phyloP scores from a whole-genome alignment of 37 sponge, comb jelly and placozoan genomes.

The Chondrilla cf. caribensis region DNA sequence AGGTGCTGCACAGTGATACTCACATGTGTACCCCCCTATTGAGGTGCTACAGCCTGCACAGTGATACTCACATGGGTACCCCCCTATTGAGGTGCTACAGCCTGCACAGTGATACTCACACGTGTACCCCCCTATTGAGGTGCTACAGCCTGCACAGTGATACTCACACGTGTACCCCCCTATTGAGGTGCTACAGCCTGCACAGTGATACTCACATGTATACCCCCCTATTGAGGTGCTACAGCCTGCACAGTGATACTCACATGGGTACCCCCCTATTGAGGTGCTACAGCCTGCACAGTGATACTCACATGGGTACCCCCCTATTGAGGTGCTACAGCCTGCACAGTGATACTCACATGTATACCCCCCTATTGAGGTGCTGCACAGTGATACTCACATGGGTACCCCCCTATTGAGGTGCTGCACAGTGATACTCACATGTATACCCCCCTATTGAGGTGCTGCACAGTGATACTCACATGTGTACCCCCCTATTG shows the following conservation, averaged over 20 bases:
- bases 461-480: constrained; percentile 12
- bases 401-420: no score
- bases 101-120: constrained; percentile 34
- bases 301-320: constrained; percentile 40
- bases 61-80: constrained; percentile 40
- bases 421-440: constrained; percentile 27
- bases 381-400: constrained; percentile 37
- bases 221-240: no score
- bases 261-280: constrained; percentile 46
- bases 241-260: constrained; percentile 13
- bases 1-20: constrained; percentile 13
- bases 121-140: no score
- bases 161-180: constrained; percentile 48
- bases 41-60: no score
- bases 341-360: constrained; percentile 34
- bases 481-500: no score
- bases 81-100: no score
- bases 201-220: constrained; percentile 31
- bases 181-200: no score
- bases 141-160: no score
- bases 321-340: no score
- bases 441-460: no score
- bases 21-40: constrained; percentile 46
- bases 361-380: no score
- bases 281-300: no score